Evolutionary conservation across 2,113 vertebrate genomes (phyloP).

Genomic region (Aptenodytes forsteri): DNA sequence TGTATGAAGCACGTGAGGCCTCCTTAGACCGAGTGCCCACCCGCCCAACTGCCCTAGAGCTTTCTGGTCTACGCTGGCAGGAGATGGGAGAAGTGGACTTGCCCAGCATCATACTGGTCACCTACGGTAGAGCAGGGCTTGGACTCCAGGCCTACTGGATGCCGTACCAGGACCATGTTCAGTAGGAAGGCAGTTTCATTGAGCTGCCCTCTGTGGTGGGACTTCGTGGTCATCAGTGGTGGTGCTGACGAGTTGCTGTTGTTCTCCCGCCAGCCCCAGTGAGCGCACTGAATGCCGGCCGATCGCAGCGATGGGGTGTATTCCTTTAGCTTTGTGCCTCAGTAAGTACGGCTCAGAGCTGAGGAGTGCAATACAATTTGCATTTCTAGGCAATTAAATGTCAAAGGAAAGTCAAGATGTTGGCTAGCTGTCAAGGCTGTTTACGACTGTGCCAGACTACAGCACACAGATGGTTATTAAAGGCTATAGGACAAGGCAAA

Average conservation of each 20-base stretch:
- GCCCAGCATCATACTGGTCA: not conserved
- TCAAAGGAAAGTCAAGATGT: constrained; percentile 28
- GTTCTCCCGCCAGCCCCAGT: not conserved
- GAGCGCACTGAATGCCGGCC: accelerated
- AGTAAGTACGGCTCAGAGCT: not conserved
- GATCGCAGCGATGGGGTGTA: accelerated
- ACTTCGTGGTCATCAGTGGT: accelerated
- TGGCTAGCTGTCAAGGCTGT: not conserved
- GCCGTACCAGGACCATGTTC: not conserved
- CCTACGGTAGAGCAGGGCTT: not conserved
- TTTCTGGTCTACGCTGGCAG: not conserved
- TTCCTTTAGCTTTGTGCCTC: not conserved
- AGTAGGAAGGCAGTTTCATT: not conserved
- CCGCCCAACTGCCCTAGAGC: not conserved
- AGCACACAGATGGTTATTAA: not conserved
- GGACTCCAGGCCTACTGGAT: not conserved
- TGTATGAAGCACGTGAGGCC: not conserved
- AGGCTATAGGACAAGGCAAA: not conserved
- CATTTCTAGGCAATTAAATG: constrained; percentile 11
- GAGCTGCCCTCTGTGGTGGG: not conserved
- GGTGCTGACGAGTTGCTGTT: not conserved
- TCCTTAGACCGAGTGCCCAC: accelerated
- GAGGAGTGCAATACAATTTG: not conserved
- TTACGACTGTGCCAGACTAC: not conserved
- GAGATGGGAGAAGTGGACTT: not conserved